phyloP scores from a whole-genome alignment of 2,113 vertebrate genomes.

The Myxocyprinus asiaticus region DNA sequence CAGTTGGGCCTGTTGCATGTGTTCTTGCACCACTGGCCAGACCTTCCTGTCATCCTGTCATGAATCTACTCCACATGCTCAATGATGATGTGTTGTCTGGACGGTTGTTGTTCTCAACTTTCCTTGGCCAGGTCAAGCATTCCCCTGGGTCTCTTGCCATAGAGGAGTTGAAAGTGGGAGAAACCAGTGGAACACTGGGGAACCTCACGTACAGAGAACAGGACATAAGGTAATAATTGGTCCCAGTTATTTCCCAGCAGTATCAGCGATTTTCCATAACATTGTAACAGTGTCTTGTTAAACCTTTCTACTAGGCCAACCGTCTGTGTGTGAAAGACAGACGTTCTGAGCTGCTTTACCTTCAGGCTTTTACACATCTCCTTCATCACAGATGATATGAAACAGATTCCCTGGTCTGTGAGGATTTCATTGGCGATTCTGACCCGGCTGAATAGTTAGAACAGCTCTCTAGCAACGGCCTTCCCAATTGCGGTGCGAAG shows the following conservation, averaged over 20 bases:
- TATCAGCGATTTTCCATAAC: background rate
- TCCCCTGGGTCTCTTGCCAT: background rate
- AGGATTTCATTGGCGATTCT: no score
- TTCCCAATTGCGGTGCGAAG: no score
- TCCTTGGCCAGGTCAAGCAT: background rate
- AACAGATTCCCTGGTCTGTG: no score
- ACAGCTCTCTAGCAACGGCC: no score
- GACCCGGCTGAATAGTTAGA: no score
- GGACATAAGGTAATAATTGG: background rate
- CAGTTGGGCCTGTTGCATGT: background rate
- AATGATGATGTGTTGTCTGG: background rate
- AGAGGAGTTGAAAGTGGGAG: background rate
- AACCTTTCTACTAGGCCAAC: background rate
- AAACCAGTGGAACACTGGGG: background rate
- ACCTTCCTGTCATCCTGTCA: background rate
- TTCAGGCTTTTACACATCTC: background rate
- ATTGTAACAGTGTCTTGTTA: conserved; percentile 8
- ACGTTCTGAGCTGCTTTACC: background rate
- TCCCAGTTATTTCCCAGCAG: background rate
- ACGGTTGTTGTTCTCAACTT: background rate
- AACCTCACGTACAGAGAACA: conserved; percentile 1
- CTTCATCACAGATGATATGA: no score
- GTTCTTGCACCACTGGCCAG: background rate
- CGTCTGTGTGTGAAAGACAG: background rate
- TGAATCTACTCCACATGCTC: background rate